Evolutionary conservation across 2,888 invertebrate genomes (phyloP), one percentile per base, ranked within the genome.

Genomic region (Chloromyia formosa): DNA sequence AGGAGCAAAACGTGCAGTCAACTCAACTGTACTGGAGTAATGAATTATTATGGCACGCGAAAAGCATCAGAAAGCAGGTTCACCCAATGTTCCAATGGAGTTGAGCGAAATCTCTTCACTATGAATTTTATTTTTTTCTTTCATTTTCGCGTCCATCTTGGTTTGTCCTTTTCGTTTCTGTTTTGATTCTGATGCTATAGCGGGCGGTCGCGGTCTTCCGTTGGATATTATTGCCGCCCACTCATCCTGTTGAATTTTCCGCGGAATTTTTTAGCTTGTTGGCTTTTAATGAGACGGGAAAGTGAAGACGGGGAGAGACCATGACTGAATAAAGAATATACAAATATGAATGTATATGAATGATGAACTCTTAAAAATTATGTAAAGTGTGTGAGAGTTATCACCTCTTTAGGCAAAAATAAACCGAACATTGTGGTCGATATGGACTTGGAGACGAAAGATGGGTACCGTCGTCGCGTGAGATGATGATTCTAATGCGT

Each of bases 1-100:
- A 10, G 53, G 16, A 53, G 22, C 2, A 58, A 18, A 58, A 58
- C n/a, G 58, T 20, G 58, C 27, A 1, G 35, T 10, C 1, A 61
- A 22, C 58, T 22, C 45, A 10, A 22, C 1, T 49, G 49, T 49
- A 49, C 49, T 20, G 22, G 20, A 20, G 66, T 68, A 68, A 68
- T 68, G 66, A 68, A 68, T 68, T 49, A 68, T 68, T 68, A 68
- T 27, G 49, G 53, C 23, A 5, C 53, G n/a, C 22, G 49, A 22
- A 68, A 49, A 68, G 27, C 10, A 23, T 61, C 61, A n/a, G 27
- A 61, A 27, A 27, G 16, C 27, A 2, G 27, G 27, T 23, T 27
- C 27, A 23, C 14, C 2, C 35, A 27, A 61, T 61, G 14, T 20
- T 56, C 18, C 14, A 18, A 18, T 56, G 56, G 2, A 56, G 40